Evolutionary conservation across 30 jellyfish, hydroid and myxozoan species (phyloP), one percentile per base, ranked within the genome.

Genomic region (Turritopsis dohrnii): DNA sequence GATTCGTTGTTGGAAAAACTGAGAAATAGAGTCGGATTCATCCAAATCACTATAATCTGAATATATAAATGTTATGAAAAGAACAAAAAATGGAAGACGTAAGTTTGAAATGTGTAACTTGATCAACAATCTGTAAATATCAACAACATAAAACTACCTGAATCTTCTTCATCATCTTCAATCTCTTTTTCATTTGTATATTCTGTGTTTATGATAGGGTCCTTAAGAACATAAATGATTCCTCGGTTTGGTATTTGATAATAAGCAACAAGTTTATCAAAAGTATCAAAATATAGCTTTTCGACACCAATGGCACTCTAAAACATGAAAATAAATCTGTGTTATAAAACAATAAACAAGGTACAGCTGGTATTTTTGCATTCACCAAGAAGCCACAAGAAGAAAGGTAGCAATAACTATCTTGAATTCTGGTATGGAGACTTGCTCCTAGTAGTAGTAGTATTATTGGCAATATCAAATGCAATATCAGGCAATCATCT

Each of bases 211-310:
- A 52, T 19, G 5, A 82, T 8, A 24, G 89, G 89, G 21, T 24
- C 31, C 71, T n/a, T 82, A 16, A 79, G 54, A 23, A 29, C 86
- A 82, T 69, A 82, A 25, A 86, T 79, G 18, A 82, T 18, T 24
- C 86, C 86, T 21, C 81, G 86, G 69, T 91, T 72, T 21, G 83
- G 91, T 1, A 80, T 79, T 77, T 83, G 71, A 83, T 76, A 92
- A 76, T 87, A 84, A 16, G 86, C 69, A 53, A 88, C 54, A 69
- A 92, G 79, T 26, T 92, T 92, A 75, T 84, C 95, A 23, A 84
- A 29, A 69, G 96, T 72, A n/a, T 87, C 95, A 87, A 91, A 92
- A 77, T 53, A 84, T 20, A 77, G 85, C 53, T 83, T 94, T 66
- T 75, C 84, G 21, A 84, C 94, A 31, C 88, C 92, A 18, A 52